These are phyloP conservation scores for Neoniphon sammara DNA, from an alignment of 2,797 vertebrate species.

Conservation along the genomic window DNA sequence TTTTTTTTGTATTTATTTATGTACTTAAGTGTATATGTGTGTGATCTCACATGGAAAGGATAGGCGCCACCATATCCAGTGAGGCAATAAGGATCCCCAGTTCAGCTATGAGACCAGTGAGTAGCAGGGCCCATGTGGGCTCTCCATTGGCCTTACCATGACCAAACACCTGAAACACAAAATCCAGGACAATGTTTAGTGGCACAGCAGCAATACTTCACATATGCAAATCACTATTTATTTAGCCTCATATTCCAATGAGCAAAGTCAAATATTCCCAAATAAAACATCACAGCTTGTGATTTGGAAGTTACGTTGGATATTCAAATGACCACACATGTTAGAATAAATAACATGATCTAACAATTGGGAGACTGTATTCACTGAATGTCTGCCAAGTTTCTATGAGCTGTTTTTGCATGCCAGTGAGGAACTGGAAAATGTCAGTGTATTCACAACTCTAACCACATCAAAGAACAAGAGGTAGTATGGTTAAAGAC, in stretches of 20 bases:
- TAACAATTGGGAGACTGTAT: not conserved
- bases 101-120: constrained; percentile 95
- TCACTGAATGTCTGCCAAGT: not conserved
- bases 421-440: not conserved
- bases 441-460: not conserved
- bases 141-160: constrained; percentile 96
- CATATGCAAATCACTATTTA: constrained; percentile 54
- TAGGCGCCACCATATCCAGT: constrained; percentile 97
- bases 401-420: not conserved
- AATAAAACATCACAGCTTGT: not conserved
- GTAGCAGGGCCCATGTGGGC: constrained; percentile 94
- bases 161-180: constrained; percentile 88
- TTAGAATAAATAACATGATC: not conserved
- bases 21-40: constrained; percentile 4
- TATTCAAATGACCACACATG: constrained; percentile 14
- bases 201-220: not conserved
- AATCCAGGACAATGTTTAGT: not conserved
- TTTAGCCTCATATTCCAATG: constrained; percentile 44
- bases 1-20: not conserved
- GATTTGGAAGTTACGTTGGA: not conserved
- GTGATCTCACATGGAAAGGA: constrained; percentile 95
- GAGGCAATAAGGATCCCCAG: constrained; percentile 98
- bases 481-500: not conserved
- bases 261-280: not conserved
- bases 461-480: not conserved